Percentiles rank a stretch among this genome's conserved stretches.
These are phyloP conservation scores for Clarias pachynema DNA, from an alignment of 2,797 vertebrate species.

Conservation along the genomic window DNA sequence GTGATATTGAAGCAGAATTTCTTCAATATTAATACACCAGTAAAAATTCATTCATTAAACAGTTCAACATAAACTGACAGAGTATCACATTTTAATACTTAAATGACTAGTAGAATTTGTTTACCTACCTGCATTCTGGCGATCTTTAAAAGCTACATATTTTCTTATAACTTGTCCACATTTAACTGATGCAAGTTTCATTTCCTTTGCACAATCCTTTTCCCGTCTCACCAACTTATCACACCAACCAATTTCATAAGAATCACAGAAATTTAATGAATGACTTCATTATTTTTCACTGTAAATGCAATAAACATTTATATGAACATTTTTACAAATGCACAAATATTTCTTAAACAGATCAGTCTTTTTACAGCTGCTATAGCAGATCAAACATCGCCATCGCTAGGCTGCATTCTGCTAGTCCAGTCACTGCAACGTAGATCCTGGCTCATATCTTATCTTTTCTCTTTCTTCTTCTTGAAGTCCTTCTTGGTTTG, in stretches of 20 bases:
- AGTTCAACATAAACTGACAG: neutral
- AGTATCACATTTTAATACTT: neutral
- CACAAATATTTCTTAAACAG: neutral
- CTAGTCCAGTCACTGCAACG: neutral
- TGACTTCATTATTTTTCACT: slow-evolving; percentile 10
- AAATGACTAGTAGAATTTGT: neutral
- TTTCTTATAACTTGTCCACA: neutral
- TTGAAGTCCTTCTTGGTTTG: slow-evolving; percentile 68
- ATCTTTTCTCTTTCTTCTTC: slow-evolving; percentile 71
- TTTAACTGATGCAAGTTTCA: neutral
- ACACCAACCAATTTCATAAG: neutral
- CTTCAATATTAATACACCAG: too few relatives aligned
- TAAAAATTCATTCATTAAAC: too few relatives aligned
- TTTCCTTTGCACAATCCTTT: neutral
- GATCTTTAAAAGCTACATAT: neutral
- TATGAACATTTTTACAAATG: slow-evolving; percentile 32
- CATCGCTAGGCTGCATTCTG: neutral
- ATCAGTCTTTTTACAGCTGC: neutral
- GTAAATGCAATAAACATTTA: neutral
- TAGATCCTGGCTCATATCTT: neutral
- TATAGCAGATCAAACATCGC: neutral
- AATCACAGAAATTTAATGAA: neutral
- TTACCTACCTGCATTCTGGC: neutral
- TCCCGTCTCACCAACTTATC: too few relatives aligned
- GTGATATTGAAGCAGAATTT: too few relatives aligned